Percentiles rank a stretch among this genome's conserved stretches.
These are phyloP conservation scores for Tetramorium simillimum DNA, from an alignment of 1,140 invertebrate species.

Conservation along the genomic window DNA sequence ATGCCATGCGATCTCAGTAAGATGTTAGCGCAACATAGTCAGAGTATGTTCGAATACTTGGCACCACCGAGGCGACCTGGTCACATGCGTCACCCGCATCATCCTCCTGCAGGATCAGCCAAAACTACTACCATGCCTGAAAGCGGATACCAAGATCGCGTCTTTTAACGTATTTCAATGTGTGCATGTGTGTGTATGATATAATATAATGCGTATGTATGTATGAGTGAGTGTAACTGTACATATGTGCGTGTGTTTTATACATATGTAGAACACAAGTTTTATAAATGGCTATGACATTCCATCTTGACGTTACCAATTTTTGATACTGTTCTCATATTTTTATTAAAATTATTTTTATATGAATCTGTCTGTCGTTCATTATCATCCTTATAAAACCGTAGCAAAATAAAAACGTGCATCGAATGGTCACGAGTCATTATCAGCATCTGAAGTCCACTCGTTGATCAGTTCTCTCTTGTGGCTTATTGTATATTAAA, in stretches of 20 bases:
- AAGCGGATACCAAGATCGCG: conserved; percentile 91
- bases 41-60: conserved; percentile 98
- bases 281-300: neutral
- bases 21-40: conserved; percentile 97
- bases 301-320: neutral
- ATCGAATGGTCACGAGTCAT: too few relatives aligned
- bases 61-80: conserved; percentile 92
- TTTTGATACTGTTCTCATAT: neutral
- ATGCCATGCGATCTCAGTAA: conserved; percentile 96
- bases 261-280: neutral
- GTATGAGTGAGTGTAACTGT: too few relatives aligned
- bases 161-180: conserved; percentile 87
- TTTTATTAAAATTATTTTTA: neutral
- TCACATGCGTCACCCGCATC: conserved; percentile 90
- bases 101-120: conserved; percentile 83
- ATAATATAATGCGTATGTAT: too few relatives aligned
- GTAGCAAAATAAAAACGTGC: neutral
- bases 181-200: neutral
- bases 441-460: too few relatives aligned
- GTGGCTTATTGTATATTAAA: too few relatives aligned
- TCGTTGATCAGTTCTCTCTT: too few relatives aligned
- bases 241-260: neutral
- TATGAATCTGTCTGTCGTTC: neutral
- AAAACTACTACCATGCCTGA: conserved; percentile 87
- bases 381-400: neutral